Base-by-base conservation (phyloP, 2,888 invertebrate genomes). In the Pollenia labialis region DNA sequence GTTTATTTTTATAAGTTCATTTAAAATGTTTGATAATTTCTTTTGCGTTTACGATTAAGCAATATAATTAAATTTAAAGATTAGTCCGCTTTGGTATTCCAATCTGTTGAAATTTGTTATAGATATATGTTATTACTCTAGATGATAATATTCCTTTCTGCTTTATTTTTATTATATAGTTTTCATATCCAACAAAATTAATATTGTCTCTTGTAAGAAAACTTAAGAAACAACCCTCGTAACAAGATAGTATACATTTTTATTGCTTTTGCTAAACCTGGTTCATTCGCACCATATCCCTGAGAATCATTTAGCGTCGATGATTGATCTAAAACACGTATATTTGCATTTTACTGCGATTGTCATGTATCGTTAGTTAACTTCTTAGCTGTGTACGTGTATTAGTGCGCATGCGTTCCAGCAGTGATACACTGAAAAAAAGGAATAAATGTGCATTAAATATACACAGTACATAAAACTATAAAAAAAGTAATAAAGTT, bases 311-410 rank as follows among this genome's bases (percentile, higher is more conserved):
- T 89, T 87, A 89, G 81, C 88, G 87, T 87, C 88, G 85, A 88
- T 89, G 89, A 89, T 89, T 89, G 89, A 89, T 89, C 88, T 89
- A 87, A 88, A 88, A 89, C 89, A 88, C 85, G 87, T 89, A 88
- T 88, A 82, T 88, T 89, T 88, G 88, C 87, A 89, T 88, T 88
- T 85, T 76, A 87, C 82, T 79, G 84, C 77, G 72, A 82, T 87
- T 82, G 74, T 88, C 83, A 84, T 81, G 87, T 87, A 84, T 87
- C 56, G 87, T 87, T 87, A 87, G 87, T 84, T 84, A 77, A 72
- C 77, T 77, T 87, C 40, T 32, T 32, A 6, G 18, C 18, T 16
- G 18, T 81, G 62, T 54, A 54, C 54, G 46, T 81, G 85, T 81
- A 74, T 77, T 66, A 48, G 77, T 85, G 48, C 44, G 32, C 74